Evolutionary conservation across 2,888 invertebrate species (phyloP).

Genomic region (Hofmannophila pseudospretella): DNA sequence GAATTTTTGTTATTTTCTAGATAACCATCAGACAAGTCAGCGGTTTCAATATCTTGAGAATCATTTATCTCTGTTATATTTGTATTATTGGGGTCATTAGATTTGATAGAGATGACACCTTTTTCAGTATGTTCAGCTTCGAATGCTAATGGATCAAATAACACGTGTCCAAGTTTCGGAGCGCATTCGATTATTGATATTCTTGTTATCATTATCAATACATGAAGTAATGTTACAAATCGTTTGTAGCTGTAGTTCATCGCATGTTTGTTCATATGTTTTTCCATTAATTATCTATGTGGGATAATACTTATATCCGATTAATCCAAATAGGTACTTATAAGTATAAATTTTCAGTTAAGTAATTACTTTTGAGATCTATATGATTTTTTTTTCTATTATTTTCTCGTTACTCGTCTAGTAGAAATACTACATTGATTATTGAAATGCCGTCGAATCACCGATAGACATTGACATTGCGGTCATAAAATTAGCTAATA

Average conservation of each 20-base stretch:
- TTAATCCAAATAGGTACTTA: no score
- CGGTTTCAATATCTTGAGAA: background rate
- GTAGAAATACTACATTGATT: no score
- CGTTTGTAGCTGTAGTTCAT: background rate
- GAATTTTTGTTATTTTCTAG: background rate
- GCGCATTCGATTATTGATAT: constrained; percentile 26
- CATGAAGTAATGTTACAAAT: constrained; percentile 23
- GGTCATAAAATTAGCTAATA: background rate
- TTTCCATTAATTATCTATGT: background rate
- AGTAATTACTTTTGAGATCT: no score
- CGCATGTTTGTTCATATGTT: background rate
- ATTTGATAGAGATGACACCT: background rate
- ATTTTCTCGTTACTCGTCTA: no score
- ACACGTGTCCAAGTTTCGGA: constrained; percentile 35
- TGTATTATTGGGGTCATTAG: background rate
- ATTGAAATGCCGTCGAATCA: no score
- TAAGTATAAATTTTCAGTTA: no score
- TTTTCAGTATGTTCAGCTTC: constrained; percentile 19
- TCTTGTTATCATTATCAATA: constrained; percentile 20
- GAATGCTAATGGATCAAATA: constrained; percentile 30
- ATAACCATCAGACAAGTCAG: background rate
- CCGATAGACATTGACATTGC: constrained; percentile 13
- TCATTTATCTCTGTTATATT: background rate
- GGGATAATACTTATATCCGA: no score
- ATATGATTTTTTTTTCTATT: no score